Conservation (phyloP, 1,140 invertebrate species). For the Drosophila saltans region DNA sequence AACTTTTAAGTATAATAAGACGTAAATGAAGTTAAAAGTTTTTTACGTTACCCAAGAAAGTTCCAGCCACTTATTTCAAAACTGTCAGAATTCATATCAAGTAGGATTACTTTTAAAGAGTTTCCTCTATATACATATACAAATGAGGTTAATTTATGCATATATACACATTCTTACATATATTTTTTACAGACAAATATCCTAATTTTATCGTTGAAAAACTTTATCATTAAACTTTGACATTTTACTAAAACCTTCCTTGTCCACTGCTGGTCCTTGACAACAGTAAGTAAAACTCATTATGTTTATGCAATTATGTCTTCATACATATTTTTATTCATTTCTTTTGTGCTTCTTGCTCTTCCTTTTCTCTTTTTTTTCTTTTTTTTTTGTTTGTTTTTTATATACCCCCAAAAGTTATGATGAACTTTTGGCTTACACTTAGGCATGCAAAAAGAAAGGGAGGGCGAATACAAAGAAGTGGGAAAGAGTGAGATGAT, state of each 20-base stretch:
- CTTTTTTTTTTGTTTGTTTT: background rate
- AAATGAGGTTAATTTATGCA: slow-evolving; percentile 4
- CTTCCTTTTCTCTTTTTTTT: background rate
- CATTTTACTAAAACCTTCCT: background rate
- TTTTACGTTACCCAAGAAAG: background rate
- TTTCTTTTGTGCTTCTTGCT: background rate
- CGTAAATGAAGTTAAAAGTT: too few species aligned
- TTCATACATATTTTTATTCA: slow-evolving; percentile 28
- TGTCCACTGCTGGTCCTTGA: slow-evolving; percentile 7
- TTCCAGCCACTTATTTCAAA: background rate
- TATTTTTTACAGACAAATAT: background rate
- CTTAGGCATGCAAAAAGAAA: slow-evolving; percentile 46
- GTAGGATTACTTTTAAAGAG: background rate
- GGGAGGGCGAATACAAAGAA: slow-evolving; percentile 12
- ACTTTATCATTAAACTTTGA: slow-evolving; percentile 17
- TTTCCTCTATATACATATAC: background rate
- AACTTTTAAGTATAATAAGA: too few species aligned
- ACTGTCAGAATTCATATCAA: background rate
- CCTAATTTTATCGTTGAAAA: background rate
- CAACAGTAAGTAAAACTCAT: slow-evolving; percentile 44
- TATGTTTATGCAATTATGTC: slow-evolving; percentile 55
- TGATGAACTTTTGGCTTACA: slow-evolving; percentile 58
- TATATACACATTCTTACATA: background rate
- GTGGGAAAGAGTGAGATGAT: background rate
- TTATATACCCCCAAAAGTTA: slow-evolving; percentile 36